Evolutionary conservation across 37 sponge, comb jelly and placozoan species (phyloP), one percentile per base, ranked within the genome.

Genomic region (Chondrosia reniformis): DNA sequence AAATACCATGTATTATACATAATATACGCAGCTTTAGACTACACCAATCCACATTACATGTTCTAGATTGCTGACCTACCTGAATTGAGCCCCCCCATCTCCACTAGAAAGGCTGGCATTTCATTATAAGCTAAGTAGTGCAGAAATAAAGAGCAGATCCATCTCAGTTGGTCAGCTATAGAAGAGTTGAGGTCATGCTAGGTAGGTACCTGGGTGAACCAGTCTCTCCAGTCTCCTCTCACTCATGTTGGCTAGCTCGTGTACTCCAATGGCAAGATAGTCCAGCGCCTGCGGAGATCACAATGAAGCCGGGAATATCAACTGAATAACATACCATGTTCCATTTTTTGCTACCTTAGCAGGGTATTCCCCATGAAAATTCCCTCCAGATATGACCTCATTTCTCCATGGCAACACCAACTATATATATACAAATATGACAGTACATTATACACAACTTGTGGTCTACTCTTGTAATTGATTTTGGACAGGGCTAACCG

Each of bases 341-440:
- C 25, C 31, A 33, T n/a, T 37, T 45, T 76, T 10, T 0, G 72
- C 49, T 24, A 93, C 93, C 87, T 97, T 97, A 25, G 99, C 99
- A 28, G 99, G 99, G 76, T 97, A 97, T 57, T 97, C 95, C 33
- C 99, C 99, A 67, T 97, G 99, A 85, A 97, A 97, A 74, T 97
- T 95, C 4, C 99, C 99, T 58, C 93, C 93, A 32, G 91, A 91
- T 19, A 97, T 84, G 46, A 88, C 80, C 67, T 84, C 88, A 34
- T 71, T 63, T 40, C 85, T 56, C 7, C 84, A 78, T 19, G 84
- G 69, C 27, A 96, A 45, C 33, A 96, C 91, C 74, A 89, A 85
- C 94, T 93, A 33, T 9, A 69, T 69, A 69, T 22, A n/a, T 9
- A 19, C 10, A 69, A 39, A 69, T 37, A 8, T 24, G n/a, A 9